Percentiles rank a stretch among this genome's conserved stretches.
Conservation (phyloP, 1,140 invertebrate species). For the Chironomus striatipennis region DNA sequence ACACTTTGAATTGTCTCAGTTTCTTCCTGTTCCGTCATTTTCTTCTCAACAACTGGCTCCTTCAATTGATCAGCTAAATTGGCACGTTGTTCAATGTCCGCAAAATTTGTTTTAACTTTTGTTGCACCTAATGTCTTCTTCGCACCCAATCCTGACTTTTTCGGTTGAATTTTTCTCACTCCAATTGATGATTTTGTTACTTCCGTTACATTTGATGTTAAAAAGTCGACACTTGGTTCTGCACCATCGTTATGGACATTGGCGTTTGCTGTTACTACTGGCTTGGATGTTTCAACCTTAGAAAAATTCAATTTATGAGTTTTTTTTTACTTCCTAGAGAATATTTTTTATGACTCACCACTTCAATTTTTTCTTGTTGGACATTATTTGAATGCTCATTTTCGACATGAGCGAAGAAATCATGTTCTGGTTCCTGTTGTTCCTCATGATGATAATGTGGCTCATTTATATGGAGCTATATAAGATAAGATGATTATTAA, state of each 20-base stretch:
- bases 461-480: slow-evolving; percentile 24
- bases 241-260: slow-evolving; percentile 25
- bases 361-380: neutral
- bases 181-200: slow-evolving; percentile 64
- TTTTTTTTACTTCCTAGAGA: neutral
- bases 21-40: slow-evolving; percentile 43
- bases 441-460: slow-evolving; percentile 31
- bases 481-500: neutral
- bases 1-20: slow-evolving; percentile 61
- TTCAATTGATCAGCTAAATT: slow-evolving; percentile 68
- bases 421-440: slow-evolving; percentile 55
- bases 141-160: slow-evolving; percentile 51
- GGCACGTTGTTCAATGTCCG: slow-evolving; percentile 88
- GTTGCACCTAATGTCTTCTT: slow-evolving; percentile 83
- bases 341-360: neutral
- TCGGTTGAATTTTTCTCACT: slow-evolving; percentile 53
- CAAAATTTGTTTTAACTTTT: slow-evolving; percentile 89
- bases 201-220: slow-evolving; percentile 34
- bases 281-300: neutral
- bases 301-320: no score
- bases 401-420: slow-evolving; percentile 75
- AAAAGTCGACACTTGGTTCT: slow-evolving; percentile 40
- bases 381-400: slow-evolving; percentile 30
- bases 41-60: slow-evolving; percentile 40
- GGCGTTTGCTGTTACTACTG: slow-evolving; percentile 25